Conservation (phyloP, 2,113 vertebrate species). For the Sander lucioperca region DNA sequence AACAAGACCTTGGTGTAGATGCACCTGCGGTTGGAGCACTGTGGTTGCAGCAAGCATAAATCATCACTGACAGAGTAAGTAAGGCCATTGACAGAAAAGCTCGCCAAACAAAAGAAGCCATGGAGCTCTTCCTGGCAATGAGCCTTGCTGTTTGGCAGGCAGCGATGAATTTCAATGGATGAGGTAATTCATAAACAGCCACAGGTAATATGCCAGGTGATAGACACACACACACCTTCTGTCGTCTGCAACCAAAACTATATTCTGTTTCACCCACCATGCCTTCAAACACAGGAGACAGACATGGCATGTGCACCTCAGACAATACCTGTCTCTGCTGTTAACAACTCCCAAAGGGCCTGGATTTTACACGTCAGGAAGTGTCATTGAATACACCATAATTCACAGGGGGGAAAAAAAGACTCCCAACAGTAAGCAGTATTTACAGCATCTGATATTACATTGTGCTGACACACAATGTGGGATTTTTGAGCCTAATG, state of each 20-base stretch:
- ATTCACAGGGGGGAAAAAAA: constrained; percentile 12
- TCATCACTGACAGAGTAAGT: constrained; percentile 51
- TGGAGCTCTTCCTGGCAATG: constrained; percentile 34
- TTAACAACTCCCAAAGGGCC: constrained; percentile 41
- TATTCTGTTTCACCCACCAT: constrained; percentile 34
- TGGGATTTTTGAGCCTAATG: constrained; percentile 49
- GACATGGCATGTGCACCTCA: constrained; percentile 30
- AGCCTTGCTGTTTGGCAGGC: constrained; percentile 43
- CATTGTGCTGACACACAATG: constrained; percentile 50
- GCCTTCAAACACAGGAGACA: constrained; percentile 28
- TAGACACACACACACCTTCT: constrained; percentile 4
- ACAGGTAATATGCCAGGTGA: constrained; percentile 35
- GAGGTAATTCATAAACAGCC: constrained; percentile 36
- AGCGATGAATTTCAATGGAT: constrained; percentile 34
- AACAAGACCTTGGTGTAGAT: constrained; percentile 26
- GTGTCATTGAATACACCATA: constrained; percentile 35
- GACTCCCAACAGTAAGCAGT: constrained; percentile 20
- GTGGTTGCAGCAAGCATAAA: constrained; percentile 47
- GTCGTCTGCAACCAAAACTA: constrained; percentile 1
- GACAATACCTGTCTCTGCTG: constrained; percentile 35
- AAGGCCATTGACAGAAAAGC: constrained; percentile 45
- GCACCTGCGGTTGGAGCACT: constrained; percentile 51
- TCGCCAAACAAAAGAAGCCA: constrained; percentile 48
- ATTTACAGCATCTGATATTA: constrained; percentile 54
- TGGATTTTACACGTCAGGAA: constrained; percentile 27